Evolutionary conservation across 2,888 invertebrate genomes (phyloP), one percentile per base, ranked within the genome.

Genomic region (Spodoptera picta): DNA sequence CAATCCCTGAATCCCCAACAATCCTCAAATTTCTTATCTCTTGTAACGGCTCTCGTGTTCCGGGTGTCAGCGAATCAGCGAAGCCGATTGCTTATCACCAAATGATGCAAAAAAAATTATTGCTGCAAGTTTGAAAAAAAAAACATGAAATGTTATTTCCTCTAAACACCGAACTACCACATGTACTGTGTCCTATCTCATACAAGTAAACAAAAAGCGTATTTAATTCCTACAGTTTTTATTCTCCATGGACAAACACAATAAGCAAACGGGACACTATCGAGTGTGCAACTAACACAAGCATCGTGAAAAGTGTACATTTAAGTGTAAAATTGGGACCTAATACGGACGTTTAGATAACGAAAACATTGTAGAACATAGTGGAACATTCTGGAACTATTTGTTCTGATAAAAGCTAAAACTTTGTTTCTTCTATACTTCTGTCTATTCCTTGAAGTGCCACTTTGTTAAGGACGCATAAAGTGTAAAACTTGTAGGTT

Each of bases 361-460:
- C 52, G 65, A 65, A 58, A 68, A 76, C 58, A 68, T 64, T 72
- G 49, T 58, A 50, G 65, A 60, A 56, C 58, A 63, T 58, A 60
- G 58, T 69, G 60, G 36, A 36, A 36, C 36, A 36, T 36, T 36
- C 36, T 36, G 36, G 36, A 58, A 76, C 73, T 73, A 73, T 75
- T 69, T 75, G 60, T 63, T 49, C 65, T 65, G 65, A 73, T 75
- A 75, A 75, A 77, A 77, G 64, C 48, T 49, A 41, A 9, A 52
- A 73, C 52, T 67, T 69, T 54, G 60, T 65, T 65, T 43, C 58
- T 65, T 55, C 61, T 60, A 62, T 69, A 58, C 57, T 55, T 60
- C 27, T 52, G 51, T 62, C 58, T 61, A 14, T 60, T 61, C 19
- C 63, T 69, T 27, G 60, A 73, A 75, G 69, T 77, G 57, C 59